A percentile compares a stretch with the other conserved stretches of the same genome.
These are phyloP conservation scores for Sminthopsis crassicaudata DNA, from an alignment of 2,113 vertebrate genomes.

Conservation along the genomic window DNA sequence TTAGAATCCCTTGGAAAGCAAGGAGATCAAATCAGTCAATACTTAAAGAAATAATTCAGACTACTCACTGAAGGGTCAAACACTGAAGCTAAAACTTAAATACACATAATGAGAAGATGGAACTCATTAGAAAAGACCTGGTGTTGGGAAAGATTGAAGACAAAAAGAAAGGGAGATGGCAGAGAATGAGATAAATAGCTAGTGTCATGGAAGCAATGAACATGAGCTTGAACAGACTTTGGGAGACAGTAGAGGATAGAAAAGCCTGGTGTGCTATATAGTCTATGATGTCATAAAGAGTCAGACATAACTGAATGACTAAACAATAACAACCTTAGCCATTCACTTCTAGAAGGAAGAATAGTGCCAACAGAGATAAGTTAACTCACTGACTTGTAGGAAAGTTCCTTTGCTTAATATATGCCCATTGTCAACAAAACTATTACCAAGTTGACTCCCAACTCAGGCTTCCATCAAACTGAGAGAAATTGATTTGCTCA, in stretches of 20 bases:
- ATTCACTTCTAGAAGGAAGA: not conserved
- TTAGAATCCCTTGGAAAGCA: not conserved
- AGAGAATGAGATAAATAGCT: not conserved
- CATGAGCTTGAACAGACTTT: not conserved
- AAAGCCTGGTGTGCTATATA: not conserved
- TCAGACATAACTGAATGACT: not conserved
- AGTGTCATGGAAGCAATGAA: not conserved
- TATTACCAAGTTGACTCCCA: not conserved
- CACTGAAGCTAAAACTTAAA: not conserved
- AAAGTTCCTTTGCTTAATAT: not conserved
- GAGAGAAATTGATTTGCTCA: not conserved
- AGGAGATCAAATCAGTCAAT: not conserved
- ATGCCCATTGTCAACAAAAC: not conserved
- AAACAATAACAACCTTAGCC: not conserved
- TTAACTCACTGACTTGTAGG: not conserved
- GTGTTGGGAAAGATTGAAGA: not conserved
- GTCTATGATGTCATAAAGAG: no score
- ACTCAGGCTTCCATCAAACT: not conserved
- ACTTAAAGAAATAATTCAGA: not conserved
- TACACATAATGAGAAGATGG: not conserved
- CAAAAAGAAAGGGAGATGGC: not conserved
- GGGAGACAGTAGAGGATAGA: not conserved
- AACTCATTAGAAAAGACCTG: not conserved
- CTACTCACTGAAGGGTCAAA: not conserved
- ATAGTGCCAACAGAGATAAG: not conserved